A percentile compares a stretch with the other conserved stretches of the same genome.
Evolutionary conservation across 2,797 vertebrate species (phyloP).

Genomic region (Xenopus petersii): DNA sequence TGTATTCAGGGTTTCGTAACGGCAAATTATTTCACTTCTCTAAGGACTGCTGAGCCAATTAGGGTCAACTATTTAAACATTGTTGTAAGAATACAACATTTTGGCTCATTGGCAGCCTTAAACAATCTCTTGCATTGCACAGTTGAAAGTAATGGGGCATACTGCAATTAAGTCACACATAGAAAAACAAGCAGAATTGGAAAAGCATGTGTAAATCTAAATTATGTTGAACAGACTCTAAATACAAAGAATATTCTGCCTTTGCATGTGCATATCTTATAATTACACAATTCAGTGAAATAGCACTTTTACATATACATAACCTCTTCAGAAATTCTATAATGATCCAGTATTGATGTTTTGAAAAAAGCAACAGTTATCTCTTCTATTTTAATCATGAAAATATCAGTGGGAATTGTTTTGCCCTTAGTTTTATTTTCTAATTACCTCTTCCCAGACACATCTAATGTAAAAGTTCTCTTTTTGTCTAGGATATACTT

Average conservation of each 20-base stretch:
- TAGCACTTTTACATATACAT: neutral
- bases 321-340: no score
- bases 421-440: no score
- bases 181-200: conserved; percentile 26
- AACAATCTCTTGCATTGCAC: conserved; percentile 22
- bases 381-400: no score
- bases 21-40: conserved; percentile 37
- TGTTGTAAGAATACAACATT: conserved; percentile 31
- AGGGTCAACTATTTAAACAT: conserved; percentile 22
- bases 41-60: conserved; percentile 27
- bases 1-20: conserved; percentile 9
- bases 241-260: neutral
- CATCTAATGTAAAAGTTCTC: no score
- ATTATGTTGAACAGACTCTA: neutral
- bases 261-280: neutral
- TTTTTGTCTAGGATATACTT: no score
- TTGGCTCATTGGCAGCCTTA: conserved; percentile 39
- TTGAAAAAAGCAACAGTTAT: no score
- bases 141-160: conserved; percentile 36
- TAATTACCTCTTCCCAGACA: no score
- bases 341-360: no score
- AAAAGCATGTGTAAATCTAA: conserved; percentile 18
- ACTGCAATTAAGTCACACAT: conserved; percentile 19
- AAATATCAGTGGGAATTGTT: no score
- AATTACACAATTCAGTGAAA: neutral